A percentile compares a stretch with the other conserved stretches of the same genome.
Evolutionary conservation across 2,888 invertebrate species (phyloP).

Genomic region (Cheilosia pagana): DNA sequence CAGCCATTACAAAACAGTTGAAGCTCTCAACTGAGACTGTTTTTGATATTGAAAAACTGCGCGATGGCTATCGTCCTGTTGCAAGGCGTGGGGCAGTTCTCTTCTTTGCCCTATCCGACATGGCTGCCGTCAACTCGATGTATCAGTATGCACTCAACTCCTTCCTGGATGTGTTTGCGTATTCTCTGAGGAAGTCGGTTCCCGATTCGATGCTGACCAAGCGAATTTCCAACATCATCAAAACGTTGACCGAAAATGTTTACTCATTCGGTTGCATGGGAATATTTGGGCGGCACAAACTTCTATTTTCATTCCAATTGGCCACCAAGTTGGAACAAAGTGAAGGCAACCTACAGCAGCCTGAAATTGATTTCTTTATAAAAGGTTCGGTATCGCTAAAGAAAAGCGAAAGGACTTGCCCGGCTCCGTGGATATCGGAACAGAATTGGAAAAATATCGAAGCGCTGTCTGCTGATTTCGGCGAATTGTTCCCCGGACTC

Average conservation of each 20-base stretch:
- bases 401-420: conserved; percentile 87
- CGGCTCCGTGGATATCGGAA: conserved; percentile 89
- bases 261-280: conserved; percentile 97
- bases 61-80: conserved; percentile 93
- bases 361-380: conserved; percentile 94
- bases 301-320: conserved; percentile 96
- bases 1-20: conserved; percentile 92
- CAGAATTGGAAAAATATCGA: conserved; percentile 93
- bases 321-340: conserved; percentile 92
- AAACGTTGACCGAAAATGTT: conserved; percentile 92
- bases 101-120: conserved; percentile 95
- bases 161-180: conserved; percentile 93
- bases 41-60: conserved; percentile 90
- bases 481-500: conserved; percentile 87
- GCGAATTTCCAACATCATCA: conserved; percentile 92
- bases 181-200: conserved; percentile 91
- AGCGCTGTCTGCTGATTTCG: conserved; percentile 88
- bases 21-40: conserved; percentile 90
- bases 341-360: conserved; percentile 86
- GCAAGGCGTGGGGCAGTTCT: conserved; percentile 94
- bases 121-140: conserved; percentile 95
- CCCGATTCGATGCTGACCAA: conserved; percentile 91
- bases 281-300: conserved; percentile 95
- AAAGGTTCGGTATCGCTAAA: conserved; percentile 93
- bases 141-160: conserved; percentile 95